phyloP scores from a whole-genome alignment of 2,113 vertebrate species.

The Isurus oxyrinchus region DNA sequence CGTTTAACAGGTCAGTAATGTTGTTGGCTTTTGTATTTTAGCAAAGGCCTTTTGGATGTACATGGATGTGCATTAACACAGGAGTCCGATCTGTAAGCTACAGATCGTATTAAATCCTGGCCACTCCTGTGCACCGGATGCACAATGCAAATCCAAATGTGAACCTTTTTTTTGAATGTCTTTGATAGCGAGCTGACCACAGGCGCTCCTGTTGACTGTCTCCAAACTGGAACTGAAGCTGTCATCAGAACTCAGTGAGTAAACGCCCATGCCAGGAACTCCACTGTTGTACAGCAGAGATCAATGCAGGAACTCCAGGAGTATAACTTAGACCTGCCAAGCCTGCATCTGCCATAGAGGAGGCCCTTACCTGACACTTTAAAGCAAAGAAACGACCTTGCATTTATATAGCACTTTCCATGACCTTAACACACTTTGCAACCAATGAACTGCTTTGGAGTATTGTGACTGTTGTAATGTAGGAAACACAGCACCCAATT shows the following conservation, averaged over 20 bases:
- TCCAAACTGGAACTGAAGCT: not conserved
- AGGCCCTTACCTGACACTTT: not conserved
- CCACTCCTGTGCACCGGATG: not conserved
- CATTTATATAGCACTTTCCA: not conserved
- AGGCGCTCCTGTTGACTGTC: not conserved
- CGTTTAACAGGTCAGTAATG: not conserved
- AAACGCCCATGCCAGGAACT: not conserved
- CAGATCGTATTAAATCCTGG: not conserved
- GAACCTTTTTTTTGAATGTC: not conserved
- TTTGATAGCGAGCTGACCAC: not conserved
- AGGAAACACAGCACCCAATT: not conserved
- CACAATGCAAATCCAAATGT: not conserved
- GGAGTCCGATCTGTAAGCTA: not conserved
- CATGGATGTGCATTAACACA: not conserved
- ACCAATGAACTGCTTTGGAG: not conserved
- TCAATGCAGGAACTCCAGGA: not conserved
- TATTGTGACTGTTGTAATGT: not conserved
- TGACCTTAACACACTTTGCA: not conserved
- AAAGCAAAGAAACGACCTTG: not conserved
- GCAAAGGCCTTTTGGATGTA: not conserved
- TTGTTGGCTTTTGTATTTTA: not conserved
- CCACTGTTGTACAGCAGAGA: not conserved
- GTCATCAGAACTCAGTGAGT: not conserved
- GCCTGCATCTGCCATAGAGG: not conserved
- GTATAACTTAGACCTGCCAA: not conserved